phyloP scores from a whole-genome alignment of 2,888 invertebrate species.

The Ptilodon capucinus region DNA sequence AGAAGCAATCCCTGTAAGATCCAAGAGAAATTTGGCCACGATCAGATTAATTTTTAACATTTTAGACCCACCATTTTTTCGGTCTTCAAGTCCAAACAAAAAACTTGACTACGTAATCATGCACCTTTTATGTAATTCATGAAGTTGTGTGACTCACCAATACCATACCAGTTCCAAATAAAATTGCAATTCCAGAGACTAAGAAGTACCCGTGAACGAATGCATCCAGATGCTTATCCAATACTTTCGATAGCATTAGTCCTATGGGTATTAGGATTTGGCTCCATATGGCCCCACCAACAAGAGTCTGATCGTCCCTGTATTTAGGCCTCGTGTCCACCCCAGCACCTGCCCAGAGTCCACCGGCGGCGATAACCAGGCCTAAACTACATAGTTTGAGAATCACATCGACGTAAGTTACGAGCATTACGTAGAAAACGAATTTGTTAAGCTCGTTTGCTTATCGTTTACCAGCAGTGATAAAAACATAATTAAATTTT shows the following conservation, averaged over 20 bases:
- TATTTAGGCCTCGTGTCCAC: constrained; percentile 48
- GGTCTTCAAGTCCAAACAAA: no score
- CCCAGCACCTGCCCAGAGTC: constrained; percentile 55
- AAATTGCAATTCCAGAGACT: constrained; percentile 40
- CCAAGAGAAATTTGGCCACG: no score
- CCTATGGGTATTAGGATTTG: constrained; percentile 62
- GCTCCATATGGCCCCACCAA: constrained; percentile 69
- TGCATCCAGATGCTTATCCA: constrained; percentile 40
- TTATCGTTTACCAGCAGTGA: not conserved
- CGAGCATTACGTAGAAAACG: constrained; percentile 9
- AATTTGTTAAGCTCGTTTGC: no score
- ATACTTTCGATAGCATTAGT: constrained; percentile 48
- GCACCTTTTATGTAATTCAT: no score
- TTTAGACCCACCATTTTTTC: no score
- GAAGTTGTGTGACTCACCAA: no score
- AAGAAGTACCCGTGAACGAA: constrained; percentile 55
- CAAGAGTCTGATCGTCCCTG: constrained; percentile 59
- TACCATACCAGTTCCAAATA: constrained; percentile 40
- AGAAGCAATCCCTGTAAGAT: no score
- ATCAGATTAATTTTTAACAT: no score
- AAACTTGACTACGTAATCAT: no score
- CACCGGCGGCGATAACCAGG: constrained; percentile 46
- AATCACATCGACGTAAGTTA: constrained; percentile 18
- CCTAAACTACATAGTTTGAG: constrained; percentile 48
- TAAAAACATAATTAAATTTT: not conserved